Evolutionary conservation across 2,113 vertebrate species (phyloP), one percentile per base, ranked within the genome.

Genomic region (Ceyx margarethae): DNA sequence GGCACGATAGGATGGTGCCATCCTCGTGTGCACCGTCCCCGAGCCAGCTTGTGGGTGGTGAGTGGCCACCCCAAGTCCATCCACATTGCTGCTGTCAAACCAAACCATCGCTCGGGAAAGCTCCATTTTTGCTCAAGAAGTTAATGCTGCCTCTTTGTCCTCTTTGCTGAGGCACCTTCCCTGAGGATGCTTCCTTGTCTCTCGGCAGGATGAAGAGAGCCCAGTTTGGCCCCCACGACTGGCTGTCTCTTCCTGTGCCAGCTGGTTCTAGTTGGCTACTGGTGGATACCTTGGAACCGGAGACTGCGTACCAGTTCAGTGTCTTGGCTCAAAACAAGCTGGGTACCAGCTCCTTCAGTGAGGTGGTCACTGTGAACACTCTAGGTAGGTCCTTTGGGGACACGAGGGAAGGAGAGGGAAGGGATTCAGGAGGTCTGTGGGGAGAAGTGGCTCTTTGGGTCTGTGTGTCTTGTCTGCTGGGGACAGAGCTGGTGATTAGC

Each of bases 311-410:
- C 97, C 99, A 99, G 98, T 99, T 99, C 98, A 99, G 99, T 95
- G 98, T 99, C 96, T 97, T 99, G 98, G 99, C 99, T 91, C 99
- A 99, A 95, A 99, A 99, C 97, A 99, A 99, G 96, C 98, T 99
- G 98, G 99, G 99, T 82, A 99, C 99, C 4, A 99, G 99, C 96
- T 98, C 99, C 96, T 99, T 99, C 98, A 99, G 99, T 92, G 99
- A 99, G 98, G 99, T 99, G 98, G 98, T 99, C 98, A 99, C 99
- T 97, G 98, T 99, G 98, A 99, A 98, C 98, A 99, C 99, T 97
- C 98, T 99, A 99, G 99, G 99, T 99, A 88, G 96, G 98, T 65
- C 18, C 45, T 86, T 43, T 1, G 0, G 1, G 46, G 85, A 51
- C 5, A 3, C 5, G 2, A 10, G 28, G 11, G 7, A 25, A 35